phyloP scores from a whole-genome alignment of 2,113 vertebrate species.

The Nothobranchius kuhntae region DNA sequence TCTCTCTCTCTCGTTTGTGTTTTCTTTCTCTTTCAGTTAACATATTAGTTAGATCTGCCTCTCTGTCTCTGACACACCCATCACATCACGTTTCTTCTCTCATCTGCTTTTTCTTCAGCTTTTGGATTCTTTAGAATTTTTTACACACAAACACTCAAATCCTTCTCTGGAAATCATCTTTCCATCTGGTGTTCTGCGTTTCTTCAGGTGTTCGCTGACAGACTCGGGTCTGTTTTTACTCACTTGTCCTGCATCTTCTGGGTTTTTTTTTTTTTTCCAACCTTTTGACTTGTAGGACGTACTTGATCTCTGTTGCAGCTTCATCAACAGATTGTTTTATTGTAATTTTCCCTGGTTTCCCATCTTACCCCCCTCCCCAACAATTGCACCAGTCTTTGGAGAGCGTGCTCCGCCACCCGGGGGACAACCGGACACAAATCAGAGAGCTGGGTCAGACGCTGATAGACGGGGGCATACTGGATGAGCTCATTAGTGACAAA shows the following conservation, averaged over 20 bases:
- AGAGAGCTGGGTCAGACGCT: constrained; percentile 95
- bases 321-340: constrained; percentile 7
- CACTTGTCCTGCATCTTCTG: background rate
- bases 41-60: constrained; percentile 8
- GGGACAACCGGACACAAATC: constrained; percentile 97
- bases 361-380: constrained; percentile 10
- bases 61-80: constrained; percentile 26
- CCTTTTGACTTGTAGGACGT: constrained; percentile 3
- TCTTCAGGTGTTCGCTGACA: background rate
- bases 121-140: constrained; percentile 9
- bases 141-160: background rate
- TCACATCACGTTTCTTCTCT: constrained; percentile 21
- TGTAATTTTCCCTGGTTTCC: background rate
- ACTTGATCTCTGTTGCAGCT: background rate
- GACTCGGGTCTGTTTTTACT: background rate
- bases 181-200: background rate
- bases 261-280: background rate
- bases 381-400: constrained; percentile 84
- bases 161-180: constrained; percentile 6
- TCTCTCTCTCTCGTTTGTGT: constrained; percentile 11
- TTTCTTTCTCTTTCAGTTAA: constrained; percentile 20
- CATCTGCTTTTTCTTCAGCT: constrained; percentile 2
- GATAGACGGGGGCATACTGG: constrained; percentile 97
- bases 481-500: constrained; percentile 97
- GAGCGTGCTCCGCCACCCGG: constrained; percentile 89